Conservation (phyloP, 2,113 vertebrate genomes). For the Litocranius walleri region DNA sequence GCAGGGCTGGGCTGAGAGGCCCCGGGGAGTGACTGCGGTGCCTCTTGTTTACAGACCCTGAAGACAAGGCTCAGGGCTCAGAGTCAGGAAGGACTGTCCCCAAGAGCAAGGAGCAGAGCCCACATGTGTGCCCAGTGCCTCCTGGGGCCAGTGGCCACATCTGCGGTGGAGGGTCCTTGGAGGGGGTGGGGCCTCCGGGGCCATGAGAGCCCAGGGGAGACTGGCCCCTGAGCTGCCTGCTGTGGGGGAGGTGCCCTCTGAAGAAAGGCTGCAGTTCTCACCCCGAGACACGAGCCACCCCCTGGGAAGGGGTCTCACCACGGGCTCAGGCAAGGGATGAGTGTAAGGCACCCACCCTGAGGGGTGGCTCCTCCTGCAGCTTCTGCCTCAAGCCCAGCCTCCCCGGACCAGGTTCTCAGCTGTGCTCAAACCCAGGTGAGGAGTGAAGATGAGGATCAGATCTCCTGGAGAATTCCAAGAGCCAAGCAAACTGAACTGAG, state of each 20-base stretch:
- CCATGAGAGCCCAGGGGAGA: neutral
- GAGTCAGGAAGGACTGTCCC: neutral
- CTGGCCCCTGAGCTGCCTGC: neutral
- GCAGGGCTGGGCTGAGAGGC: neutral
- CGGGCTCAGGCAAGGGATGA: neutral
- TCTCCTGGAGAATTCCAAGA: neutral
- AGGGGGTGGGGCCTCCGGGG: neutral
- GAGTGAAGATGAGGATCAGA: rapidly evolving
- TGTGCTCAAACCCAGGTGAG: neutral
- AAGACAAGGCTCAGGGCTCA: neutral
- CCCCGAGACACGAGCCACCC: neutral
- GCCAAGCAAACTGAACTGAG: neutral
- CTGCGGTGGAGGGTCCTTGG: neutral
- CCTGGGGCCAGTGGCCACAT: neutral
- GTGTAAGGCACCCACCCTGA: rapidly evolving
- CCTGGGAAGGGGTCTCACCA: neutral
- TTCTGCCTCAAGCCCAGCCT: rapidly evolving
- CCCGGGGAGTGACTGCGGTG: rapidly evolving
- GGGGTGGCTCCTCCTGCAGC: too few relatives aligned
- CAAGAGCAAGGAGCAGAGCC: neutral
- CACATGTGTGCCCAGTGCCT: neutral
- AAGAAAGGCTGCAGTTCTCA: neutral
- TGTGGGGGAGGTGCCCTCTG: neutral
- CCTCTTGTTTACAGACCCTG: neutral
- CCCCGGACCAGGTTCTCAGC: rapidly evolving